Percentiles rank a stretch among this genome's conserved stretches.
Evolutionary conservation across 2,797 vertebrate genomes (phyloP).

Genomic region (Sebastes trivittatus): DNA sequence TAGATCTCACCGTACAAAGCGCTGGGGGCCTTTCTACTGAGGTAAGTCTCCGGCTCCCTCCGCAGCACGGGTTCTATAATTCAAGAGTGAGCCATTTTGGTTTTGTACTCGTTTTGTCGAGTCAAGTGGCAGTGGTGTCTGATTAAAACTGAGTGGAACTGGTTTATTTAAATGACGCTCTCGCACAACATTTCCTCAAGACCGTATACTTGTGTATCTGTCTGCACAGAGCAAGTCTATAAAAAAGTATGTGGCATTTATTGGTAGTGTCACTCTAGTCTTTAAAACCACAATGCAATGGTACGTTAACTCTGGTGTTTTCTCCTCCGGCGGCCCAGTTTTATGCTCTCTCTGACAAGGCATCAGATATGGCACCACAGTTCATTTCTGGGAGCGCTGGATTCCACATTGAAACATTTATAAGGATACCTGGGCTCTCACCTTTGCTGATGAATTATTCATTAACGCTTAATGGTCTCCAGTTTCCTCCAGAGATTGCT

Average conservation of each 20-base stretch:
- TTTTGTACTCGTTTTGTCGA: conserved; percentile 18
- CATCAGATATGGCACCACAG: conserved; percentile 27
- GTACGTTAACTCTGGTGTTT: neutral
- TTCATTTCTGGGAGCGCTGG: conserved; percentile 47
- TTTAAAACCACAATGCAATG: neutral
- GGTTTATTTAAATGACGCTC: conserved; percentile 50
- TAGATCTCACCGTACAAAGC: conserved; percentile 72
- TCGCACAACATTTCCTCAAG: conserved; percentile 4
- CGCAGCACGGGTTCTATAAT: conserved; percentile 23
- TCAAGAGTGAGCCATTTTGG: conserved; percentile 38
- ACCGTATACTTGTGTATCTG: conserved; percentile 3
- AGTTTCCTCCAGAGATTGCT: conserved; percentile 50
- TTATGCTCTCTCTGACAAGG: conserved; percentile 14
- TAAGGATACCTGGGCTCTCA: conserved; percentile 69
- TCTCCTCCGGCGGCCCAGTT: conserved; percentile 4
- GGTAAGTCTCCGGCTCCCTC: conserved; percentile 58
- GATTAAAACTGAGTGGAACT: conserved; percentile 61
- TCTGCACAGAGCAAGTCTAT: conserved; percentile 8
- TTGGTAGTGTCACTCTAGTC: neutral
- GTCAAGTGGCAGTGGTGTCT: conserved; percentile 65
- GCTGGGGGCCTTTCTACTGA: conserved; percentile 81
- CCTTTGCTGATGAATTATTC: conserved; percentile 72
- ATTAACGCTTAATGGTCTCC: conserved; percentile 57
- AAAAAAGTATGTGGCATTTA: neutral
- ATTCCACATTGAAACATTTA: conserved; percentile 74